Base-by-base conservation (phyloP, 2,113 vertebrate species). In the Caretta caretta region DNA sequence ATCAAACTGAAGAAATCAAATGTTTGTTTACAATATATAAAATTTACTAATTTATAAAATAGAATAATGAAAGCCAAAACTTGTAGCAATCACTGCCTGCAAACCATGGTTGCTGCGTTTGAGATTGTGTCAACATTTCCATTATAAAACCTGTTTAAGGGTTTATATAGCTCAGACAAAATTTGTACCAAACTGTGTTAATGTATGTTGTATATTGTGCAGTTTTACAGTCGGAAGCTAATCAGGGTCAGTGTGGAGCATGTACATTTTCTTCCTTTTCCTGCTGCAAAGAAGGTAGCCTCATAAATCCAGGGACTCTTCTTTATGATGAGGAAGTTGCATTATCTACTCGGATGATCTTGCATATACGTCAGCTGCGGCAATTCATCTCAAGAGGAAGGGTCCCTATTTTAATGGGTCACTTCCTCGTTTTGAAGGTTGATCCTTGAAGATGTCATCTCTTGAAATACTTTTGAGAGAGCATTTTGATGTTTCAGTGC, bases 211-310 rank as follows among this genome's bases (percentile, higher is more conserved):
- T 79, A 50, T 51, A 82, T 62, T 53, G 79, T 81, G 62, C 4
- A 87, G 27, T 84, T 91, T 53, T 51, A 54, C 50, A 79, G 46
- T 93, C 92, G 94, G 94, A 48, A 92, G 72, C 48, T 95, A 93
- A 90, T 94, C 86, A 69, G n/a, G 80, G 19, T 84, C 80, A 93
- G 38, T 92, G 82, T 1, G 22, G 78, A 92, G 76, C 59, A 56
- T 27, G 84, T 31, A 93, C 8, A 76, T 25, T 89, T 93, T 92
- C 27, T 78, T 75, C 94, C 93, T 9, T 76, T 76, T 42, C n/a
- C 59, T 83, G n/a, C 85, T 94, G 90, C 87, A 94, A 84, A 89
- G 51, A 75, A 89, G 3, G 8, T 31, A 91, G 42, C 42, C 24
- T 76, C 42, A 76, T 76, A 76, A 46, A 76, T 48, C 42, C 24